A percentile compares a stretch with the other conserved stretches of the same genome.
phyloP scores from a whole-genome alignment of 1,140 invertebrate species.

The Lutraria rhynchaena region DNA sequence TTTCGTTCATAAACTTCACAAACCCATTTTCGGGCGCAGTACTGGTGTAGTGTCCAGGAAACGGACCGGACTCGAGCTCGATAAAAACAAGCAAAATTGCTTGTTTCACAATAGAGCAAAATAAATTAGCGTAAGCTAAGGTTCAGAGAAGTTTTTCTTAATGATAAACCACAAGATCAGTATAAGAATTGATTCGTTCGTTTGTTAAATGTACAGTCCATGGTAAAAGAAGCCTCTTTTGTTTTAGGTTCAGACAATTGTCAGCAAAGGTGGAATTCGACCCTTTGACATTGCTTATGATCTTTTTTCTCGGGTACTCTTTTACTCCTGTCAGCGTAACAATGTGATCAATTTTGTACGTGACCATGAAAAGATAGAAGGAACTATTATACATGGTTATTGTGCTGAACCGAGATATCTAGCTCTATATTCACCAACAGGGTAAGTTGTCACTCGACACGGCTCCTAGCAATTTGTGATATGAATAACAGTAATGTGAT shows the following conservation, averaged over 20 bases:
- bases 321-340: slow-evolving; percentile 92
- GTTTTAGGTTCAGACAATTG: slow-evolving; percentile 84
- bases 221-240: neutral
- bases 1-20: no score
- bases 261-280: slow-evolving; percentile 81
- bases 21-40: no score
- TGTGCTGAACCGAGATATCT: slow-evolving; percentile 90
- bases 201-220: neutral
- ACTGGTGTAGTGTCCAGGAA: no score
- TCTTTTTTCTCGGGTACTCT: slow-evolving; percentile 90
- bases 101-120: no score
- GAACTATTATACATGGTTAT: slow-evolving; percentile 87
- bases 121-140: no score
- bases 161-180: no score
- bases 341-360: slow-evolving; percentile 95
- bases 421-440: slow-evolving; percentile 91
- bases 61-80: no score
- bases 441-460: slow-evolving; percentile 75
- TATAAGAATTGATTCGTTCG: no score
- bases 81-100: no score
- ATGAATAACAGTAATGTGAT: no score
- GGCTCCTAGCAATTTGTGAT: no score
- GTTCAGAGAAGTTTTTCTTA: no score
- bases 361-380: slow-evolving; percentile 86
- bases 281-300: slow-evolving; percentile 94